These are phyloP conservation scores for Temnothorax unifasciatus DNA, from an alignment of 2,888 invertebrate species.

Conservation along the genomic window DNA sequence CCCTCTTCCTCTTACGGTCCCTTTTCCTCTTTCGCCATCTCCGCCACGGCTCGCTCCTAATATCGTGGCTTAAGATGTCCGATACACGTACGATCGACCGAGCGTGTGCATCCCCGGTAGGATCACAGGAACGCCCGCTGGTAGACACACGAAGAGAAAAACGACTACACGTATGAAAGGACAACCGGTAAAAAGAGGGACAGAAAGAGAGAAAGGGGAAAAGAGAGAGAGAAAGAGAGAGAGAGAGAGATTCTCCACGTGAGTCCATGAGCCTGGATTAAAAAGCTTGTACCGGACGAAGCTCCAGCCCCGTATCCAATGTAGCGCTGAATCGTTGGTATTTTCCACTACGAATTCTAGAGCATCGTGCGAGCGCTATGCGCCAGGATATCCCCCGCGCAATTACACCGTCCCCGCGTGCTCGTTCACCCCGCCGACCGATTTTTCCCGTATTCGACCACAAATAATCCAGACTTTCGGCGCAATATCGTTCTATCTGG, in stretches of 20 bases:
- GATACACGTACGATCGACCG: constrained; percentile 70
- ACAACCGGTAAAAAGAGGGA: constrained; percentile 33
- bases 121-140: constrained; percentile 50
- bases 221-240: constrained; percentile 6
- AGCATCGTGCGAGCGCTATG: neutral
- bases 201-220: neutral
- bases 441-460: constrained; percentile 75
- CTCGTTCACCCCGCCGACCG: constrained; percentile 58
- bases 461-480: constrained; percentile 70
- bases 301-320: constrained; percentile 27
- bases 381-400: constrained; percentile 56
- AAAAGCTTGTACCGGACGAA: constrained; percentile 44
- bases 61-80: constrained; percentile 74
- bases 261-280: constrained; percentile 50
- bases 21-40: constrained; percentile 57
- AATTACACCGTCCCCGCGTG: constrained; percentile 31
- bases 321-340: neutral
- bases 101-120: constrained; percentile 54
- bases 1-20: constrained; percentile 30
- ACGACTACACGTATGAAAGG: constrained; percentile 36
- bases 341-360: constrained; percentile 43
- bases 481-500: constrained; percentile 71
- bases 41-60: constrained; percentile 62
- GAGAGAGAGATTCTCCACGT: constrained; percentile 28
- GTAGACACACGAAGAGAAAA: constrained; percentile 29